Evolutionary conservation across 2,797 vertebrate species (phyloP).

Genomic region (Anniella stebbinsi): DNA sequence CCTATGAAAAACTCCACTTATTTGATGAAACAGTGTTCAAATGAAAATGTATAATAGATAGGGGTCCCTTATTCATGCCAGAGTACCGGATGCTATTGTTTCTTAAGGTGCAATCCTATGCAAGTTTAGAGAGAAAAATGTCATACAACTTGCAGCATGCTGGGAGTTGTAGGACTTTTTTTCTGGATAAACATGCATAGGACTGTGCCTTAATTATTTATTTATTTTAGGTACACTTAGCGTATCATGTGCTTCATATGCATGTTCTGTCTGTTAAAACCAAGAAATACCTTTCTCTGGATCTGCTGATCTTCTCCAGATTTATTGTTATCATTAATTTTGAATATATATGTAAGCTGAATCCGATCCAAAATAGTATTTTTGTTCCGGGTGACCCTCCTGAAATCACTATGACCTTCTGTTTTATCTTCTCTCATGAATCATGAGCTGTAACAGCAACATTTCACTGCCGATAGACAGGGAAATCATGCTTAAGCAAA

Average conservation of each 20-base stretch:
- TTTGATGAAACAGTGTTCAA: background rate
- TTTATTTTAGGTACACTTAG: background rate
- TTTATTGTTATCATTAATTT: slow-evolving; percentile 30
- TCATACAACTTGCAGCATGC: too few species aligned
- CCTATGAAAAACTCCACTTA: background rate
- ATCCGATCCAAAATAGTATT: slow-evolving; percentile 57
- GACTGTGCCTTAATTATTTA: background rate
- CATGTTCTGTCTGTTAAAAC: slow-evolving; percentile 18
- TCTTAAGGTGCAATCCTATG: too few species aligned
- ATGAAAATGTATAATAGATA: background rate
- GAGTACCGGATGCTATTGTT: background rate
- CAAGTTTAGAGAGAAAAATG: too few species aligned
- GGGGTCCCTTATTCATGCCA: background rate
- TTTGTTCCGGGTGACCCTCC: slow-evolving; percentile 60
- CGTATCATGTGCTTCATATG: background rate
- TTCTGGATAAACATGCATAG: too few species aligned
- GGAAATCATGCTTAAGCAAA: slow-evolving; percentile 47
- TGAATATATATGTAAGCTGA: slow-evolving; percentile 56
- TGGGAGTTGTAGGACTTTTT: too few species aligned
- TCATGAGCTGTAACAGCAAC: slow-evolving; percentile 58
- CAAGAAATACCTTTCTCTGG: slow-evolving; percentile 35
- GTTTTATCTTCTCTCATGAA: slow-evolving; percentile 58
- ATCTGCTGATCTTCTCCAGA: background rate
- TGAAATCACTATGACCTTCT: slow-evolving; percentile 67
- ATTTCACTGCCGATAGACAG: slow-evolving; percentile 57